Percentiles rank a stretch among this genome's conserved stretches.
These are phyloP conservation scores for Halcyon chelicuti DNA, from an alignment of 2,797 vertebrate genomes.

Conservation along the genomic window DNA sequence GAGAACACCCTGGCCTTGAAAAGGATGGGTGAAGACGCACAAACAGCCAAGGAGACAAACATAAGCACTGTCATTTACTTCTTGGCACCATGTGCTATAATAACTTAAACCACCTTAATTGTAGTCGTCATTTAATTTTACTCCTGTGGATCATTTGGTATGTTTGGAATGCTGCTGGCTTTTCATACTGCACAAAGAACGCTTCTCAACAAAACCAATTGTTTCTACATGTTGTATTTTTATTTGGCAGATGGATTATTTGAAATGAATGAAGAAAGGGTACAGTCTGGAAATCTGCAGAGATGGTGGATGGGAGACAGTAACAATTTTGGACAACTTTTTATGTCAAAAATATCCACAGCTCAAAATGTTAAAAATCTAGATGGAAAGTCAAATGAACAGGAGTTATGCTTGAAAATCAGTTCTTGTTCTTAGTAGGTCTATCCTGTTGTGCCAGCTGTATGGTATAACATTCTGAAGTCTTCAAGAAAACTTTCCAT, in stretches of 20 bases:
- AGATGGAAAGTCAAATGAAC: not conserved
- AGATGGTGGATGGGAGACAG: not conserved
- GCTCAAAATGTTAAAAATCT: not conserved
- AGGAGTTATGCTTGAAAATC: not conserved
- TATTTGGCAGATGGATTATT: conserved; percentile 53
- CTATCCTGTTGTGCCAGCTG: not conserved
- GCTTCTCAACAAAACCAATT: conserved; percentile 42
- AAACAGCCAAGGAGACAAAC: not conserved
- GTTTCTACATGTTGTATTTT: conserved; percentile 22
- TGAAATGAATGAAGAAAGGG: conserved; percentile 24
- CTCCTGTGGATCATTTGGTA: conserved; percentile 52
- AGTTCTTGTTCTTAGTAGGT: not conserved
- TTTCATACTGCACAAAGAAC: conserved; percentile 31
- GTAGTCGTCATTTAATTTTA: conserved; percentile 60
- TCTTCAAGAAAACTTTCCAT: not conserved
- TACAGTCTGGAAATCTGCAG: not conserved
- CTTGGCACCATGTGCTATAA: conserved; percentile 51
- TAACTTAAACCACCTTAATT: conserved; percentile 67
- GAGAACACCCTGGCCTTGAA: not conserved
- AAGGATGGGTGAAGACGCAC: not conserved
- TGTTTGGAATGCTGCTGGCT: conserved; percentile 60
- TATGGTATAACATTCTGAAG: not conserved
- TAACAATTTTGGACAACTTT: not conserved
- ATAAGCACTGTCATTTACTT: conserved; percentile 30
- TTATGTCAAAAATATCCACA: not conserved